These are phyloP conservation scores for Chaetops frenatus DNA, from an alignment of 2,113 vertebrate genomes.

Conservation along the genomic window DNA sequence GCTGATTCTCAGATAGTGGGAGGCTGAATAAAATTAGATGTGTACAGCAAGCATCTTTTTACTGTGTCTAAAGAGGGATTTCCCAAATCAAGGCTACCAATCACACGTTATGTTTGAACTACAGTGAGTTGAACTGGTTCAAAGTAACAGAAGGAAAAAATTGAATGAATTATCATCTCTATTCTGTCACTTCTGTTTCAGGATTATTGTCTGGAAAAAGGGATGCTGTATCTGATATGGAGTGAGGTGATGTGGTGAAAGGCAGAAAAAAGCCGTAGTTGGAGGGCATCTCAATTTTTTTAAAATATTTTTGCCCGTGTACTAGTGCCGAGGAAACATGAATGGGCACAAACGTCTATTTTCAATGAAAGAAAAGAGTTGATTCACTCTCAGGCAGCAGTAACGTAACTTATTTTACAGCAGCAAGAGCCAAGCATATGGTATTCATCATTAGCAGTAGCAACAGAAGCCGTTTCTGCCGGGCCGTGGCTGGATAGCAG, in stretches of 20 bases:
- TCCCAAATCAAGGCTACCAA: neutral
- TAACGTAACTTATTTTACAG: conserved; percentile 9
- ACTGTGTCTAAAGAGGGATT: neutral
- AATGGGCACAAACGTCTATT: neutral
- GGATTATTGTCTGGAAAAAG: neutral
- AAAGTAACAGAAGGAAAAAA: neutral
- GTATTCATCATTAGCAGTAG: conserved; percentile 74
- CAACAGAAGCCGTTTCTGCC: conserved; percentile 56
- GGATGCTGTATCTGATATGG: neutral
- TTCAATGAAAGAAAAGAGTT: conserved; percentile 35
- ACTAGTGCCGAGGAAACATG: neutral
- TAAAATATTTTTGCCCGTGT: neutral
- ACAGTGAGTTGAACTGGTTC: neutral
- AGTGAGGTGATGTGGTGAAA: neutral
- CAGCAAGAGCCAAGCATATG: conserved; percentile 68
- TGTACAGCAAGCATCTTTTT: neutral
- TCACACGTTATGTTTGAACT: neutral
- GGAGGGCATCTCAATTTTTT: neutral
- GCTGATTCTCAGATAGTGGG: neutral
- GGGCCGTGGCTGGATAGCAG: conserved; percentile 51
- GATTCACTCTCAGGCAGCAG: neutral
- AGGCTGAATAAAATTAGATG: neutral
- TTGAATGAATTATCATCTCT: neutral
- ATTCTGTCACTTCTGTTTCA: neutral
- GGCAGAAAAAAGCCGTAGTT: neutral